Conservation (phyloP, 2,113 vertebrate genomes). For the Fregetta grallaria region DNA sequence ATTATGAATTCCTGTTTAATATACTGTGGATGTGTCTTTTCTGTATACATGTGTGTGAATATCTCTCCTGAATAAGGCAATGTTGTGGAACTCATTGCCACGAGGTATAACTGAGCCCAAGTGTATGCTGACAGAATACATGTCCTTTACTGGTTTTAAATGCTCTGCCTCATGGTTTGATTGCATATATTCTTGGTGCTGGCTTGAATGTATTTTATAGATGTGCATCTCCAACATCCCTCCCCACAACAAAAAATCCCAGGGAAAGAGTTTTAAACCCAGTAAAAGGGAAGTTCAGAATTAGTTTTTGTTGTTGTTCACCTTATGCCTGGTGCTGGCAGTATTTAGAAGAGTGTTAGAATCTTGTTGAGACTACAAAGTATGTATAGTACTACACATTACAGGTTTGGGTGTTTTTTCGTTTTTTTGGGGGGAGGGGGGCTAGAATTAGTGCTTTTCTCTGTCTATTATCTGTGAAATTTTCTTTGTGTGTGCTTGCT, state of each 20-base stretch:
- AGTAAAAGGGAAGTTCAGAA: not conserved
- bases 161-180: not conserved
- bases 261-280: not conserved
- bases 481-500: not conserved
- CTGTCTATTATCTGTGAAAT: not conserved
- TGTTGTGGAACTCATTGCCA: not conserved
- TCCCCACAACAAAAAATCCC: not conserved
- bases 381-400: not conserved
- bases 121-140: not conserved
- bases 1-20: not conserved
- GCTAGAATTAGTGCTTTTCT: not conserved
- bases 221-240: not conserved
- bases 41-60: not conserved
- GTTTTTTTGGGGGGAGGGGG: fast-evolving
- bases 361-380: not conserved
- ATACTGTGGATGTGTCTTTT: not conserved
- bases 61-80: not conserved
- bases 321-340: not conserved
- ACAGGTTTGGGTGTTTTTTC: not conserved
- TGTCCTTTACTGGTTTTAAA: not conserved
- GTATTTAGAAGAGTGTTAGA: not conserved
- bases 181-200: not conserved
- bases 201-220: not conserved
- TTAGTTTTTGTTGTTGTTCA: not conserved
- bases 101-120: fast-evolving